These are phyloP conservation scores for Sander vitreus DNA, from an alignment of 2,113 vertebrate genomes.

Conservation along the genomic window DNA sequence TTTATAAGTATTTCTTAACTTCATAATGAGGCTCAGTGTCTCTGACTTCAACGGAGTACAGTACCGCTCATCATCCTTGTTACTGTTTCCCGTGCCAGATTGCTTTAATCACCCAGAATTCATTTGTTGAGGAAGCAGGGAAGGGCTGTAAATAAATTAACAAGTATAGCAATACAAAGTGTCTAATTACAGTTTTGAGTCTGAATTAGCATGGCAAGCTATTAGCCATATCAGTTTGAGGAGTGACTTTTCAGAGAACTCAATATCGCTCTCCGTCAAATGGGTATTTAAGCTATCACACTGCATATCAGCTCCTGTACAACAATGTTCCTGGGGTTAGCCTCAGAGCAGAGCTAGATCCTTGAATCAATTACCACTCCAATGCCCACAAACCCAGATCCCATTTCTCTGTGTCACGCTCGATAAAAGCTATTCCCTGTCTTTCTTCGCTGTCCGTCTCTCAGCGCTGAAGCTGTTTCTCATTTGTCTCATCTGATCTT, in stretches of 20 bases:
- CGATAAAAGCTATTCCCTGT: conserved; percentile 75
- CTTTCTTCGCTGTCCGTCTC: conserved; percentile 54
- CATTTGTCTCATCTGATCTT: conserved; percentile 65
- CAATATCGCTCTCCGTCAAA: conserved; percentile 30
- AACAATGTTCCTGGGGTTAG: conserved; percentile 54
- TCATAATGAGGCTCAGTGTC: conserved; percentile 27
- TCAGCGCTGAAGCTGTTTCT: conserved; percentile 57
- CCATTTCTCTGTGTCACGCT: conserved; percentile 77
- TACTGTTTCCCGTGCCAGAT: conserved; percentile 34
- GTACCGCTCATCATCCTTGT: conserved; percentile 46
- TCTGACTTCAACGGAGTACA: conserved; percentile 23
- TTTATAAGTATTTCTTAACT: conserved; percentile 24
- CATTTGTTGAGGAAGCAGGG: conserved; percentile 30
- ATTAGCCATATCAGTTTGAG: conserved; percentile 47
- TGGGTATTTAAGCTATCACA: conserved; percentile 64
- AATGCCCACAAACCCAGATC: conserved; percentile 70
- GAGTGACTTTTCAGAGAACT: conserved; percentile 40
- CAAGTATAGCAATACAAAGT: conserved; percentile 56
- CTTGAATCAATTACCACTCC: conserved; percentile 76
- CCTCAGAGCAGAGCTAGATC: conserved; percentile 58
- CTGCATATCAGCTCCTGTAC: conserved; percentile 56
- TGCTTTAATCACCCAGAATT: conserved; percentile 65
- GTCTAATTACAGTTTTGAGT: conserved; percentile 69
- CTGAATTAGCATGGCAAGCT: conserved; percentile 57
- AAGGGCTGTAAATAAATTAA: conserved; percentile 59